These are phyloP conservation scores for Lanistes nyassanus DNA, from an alignment of 1,140 invertebrate species.

Conservation along the genomic window DNA sequence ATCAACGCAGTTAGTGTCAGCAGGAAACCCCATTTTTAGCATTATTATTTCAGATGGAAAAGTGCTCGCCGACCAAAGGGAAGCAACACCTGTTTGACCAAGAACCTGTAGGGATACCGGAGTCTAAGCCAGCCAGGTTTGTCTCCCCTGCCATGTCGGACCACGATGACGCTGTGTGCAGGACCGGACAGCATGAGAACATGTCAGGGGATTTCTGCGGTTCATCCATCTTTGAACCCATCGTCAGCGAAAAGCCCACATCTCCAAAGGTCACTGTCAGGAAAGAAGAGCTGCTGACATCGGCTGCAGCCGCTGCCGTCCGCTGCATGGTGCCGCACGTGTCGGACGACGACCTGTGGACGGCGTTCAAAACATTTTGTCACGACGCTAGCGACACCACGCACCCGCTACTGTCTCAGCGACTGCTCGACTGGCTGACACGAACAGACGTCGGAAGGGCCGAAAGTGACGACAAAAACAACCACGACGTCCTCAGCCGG, in stretches of 20 bases:
- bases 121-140: background rate
- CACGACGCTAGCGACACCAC: background rate
- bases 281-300: background rate
- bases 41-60: background rate
- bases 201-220: background rate
- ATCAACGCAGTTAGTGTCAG: background rate
- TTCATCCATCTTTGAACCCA: too few relatives aligned
- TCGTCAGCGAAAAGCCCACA: too few relatives aligned
- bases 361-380: background rate
- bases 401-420: background rate
- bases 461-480: background rate
- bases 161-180: background rate
- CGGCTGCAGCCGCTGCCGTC: background rate
- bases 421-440: background rate
- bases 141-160: background rate
- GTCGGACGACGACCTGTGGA: background rate
- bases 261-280: background rate
- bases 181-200: background rate
- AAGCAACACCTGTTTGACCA: background rate
- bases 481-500: background rate
- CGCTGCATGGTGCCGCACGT: background rate
- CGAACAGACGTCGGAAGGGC: background rate
- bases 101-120: background rate
- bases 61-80: background rate
- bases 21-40: background rate